Base-by-base conservation (phyloP, 1,140 invertebrate genomes). In the Littorina saxatilis region DNA sequence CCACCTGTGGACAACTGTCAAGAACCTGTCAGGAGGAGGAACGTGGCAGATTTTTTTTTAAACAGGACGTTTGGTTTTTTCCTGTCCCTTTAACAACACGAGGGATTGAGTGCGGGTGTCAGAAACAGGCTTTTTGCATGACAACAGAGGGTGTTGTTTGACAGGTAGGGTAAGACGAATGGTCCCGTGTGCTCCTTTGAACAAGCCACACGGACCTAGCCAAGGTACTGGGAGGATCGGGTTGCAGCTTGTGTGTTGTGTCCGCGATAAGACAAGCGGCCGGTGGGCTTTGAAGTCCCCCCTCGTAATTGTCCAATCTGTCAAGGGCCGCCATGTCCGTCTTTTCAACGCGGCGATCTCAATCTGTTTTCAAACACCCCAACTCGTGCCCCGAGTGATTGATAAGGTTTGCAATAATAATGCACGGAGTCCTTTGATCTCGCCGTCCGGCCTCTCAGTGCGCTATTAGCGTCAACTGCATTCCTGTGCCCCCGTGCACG, bases 301-400 rank as follows among this genome's bases (percentile, higher is more conserved):
- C 80, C 72, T 81, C 77, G 82, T 85, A 86, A 86, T 85, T 87
- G 86, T 86, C 83, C 82, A 74, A 88, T 82, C 85, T 88, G 87
- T 88, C 87, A 88, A n/a, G 84, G 76, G 79, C 68, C 52, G 77
- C 82, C 80, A 84, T 87, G 87, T 83, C 86, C 84, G 82, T 80
- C 85, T 85, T 87, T 88, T 87, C 86, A 88, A 85, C 87, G 84
- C 84, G 85, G 77, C 83, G 83, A 81, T 84, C 83, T 88, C 87
- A 88, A 89, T 88, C 86, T 89, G 89, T 89, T 90, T 88, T 85
- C 87, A 87, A 87, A 88, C 86, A 85, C 86, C 86, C 81, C 84
- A 82, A 83, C 86, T 87, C 84, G 85, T 81, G 55, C 77, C 79
- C 79, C 85, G 87, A 87, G 88, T 89, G 89, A 90, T 90, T 87